These are phyloP conservation scores for Taenioides sp. DNA, from an alignment of 2,797 vertebrate species.

Conservation along the genomic window DNA sequence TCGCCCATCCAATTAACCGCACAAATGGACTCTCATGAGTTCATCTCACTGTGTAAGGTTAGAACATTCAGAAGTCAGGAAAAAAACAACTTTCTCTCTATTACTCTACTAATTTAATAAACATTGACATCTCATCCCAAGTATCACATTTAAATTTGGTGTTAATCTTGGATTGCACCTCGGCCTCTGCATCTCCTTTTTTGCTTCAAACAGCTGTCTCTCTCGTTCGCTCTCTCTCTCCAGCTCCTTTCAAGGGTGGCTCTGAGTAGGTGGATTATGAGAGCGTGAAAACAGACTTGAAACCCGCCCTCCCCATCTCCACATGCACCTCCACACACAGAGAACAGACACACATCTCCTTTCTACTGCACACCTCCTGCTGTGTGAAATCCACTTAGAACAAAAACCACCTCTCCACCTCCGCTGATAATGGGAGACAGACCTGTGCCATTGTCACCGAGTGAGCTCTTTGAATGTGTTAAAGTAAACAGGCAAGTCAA, in stretches of 20 bases:
- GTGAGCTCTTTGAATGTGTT: not conserved
- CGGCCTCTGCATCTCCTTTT: conserved; percentile 28
- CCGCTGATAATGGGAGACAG: conserved; percentile 28
- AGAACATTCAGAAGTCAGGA: too few relatives aligned
- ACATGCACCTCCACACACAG: conserved; percentile 20
- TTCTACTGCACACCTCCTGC: conserved; percentile 32
- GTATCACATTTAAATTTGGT: conserved; percentile 28
- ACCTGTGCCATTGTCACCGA: conserved; percentile 18
- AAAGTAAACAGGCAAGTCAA: conserved; percentile 9
- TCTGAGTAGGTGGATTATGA: conserved; percentile 66
- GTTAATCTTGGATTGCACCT: conserved; percentile 22
- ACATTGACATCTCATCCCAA: conserved; percentile 21
- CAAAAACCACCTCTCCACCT: conserved; percentile 10
- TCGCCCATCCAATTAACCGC: too few relatives aligned
- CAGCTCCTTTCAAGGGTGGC: conserved; percentile 45
- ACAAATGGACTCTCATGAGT: too few relatives aligned
- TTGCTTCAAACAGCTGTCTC: conserved; percentile 48
- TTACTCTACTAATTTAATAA: conserved; percentile 9
- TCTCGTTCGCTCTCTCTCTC: conserved; percentile 18
- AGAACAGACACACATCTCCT: conserved; percentile 27
- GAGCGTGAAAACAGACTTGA: conserved; percentile 67
- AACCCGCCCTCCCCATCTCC: conserved; percentile 46
- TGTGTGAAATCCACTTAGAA: conserved; percentile 52
- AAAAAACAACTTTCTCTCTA: too few relatives aligned
- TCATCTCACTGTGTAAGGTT: too few relatives aligned